These are phyloP conservation scores for Motacilla tschutschensis DNA, from an alignment of 2,113 vertebrate species.

Conservation along the genomic window DNA sequence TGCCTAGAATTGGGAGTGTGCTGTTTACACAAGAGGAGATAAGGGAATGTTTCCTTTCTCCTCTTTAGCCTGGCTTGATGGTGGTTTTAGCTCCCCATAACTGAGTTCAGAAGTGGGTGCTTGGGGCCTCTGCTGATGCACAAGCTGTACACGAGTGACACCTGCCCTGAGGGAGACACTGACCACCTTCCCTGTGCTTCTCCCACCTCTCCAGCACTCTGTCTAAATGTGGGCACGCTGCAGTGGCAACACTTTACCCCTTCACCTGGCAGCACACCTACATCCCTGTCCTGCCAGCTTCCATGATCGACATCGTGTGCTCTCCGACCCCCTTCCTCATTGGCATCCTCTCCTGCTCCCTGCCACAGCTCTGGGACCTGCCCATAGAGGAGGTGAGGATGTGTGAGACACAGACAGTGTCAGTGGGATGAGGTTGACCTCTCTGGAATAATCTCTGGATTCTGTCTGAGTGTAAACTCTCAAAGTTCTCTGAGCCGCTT, in stretches of 20 bases:
- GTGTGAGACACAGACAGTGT: neutral
- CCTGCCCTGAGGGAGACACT: neutral
- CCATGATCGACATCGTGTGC: conserved; percentile 97
- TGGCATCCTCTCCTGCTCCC: conserved; percentile 87
- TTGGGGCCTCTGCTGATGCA: neutral
- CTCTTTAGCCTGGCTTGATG: neutral
- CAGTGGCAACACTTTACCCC: conserved; percentile 90
- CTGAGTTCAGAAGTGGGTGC: neutral
- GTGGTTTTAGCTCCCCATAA: neutral
- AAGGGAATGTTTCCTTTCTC: neutral
- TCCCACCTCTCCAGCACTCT: conserved; percentile 78
- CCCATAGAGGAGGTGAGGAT: conserved; percentile 91
- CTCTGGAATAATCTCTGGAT: neutral
- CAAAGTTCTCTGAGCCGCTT: neutral
- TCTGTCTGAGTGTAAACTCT: neutral
- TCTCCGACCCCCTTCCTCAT: conserved; percentile 96
- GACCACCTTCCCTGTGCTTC: conserved; percentile 22
- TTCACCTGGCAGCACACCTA: conserved; percentile 99
- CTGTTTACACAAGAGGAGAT: neutral
- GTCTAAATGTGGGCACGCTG: conserved; percentile 91
- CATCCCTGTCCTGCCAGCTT: conserved; percentile 89
- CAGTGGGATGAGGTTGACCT: neutral
- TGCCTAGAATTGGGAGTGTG: neutral
- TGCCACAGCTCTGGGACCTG: conserved; percentile 89
- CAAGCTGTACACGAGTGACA: neutral